A percentile compares a stretch with the other conserved stretches of the same genome.
phyloP scores from a whole-genome alignment of 2,797 vertebrate genomes.

The Helostoma temminkii region DNA sequence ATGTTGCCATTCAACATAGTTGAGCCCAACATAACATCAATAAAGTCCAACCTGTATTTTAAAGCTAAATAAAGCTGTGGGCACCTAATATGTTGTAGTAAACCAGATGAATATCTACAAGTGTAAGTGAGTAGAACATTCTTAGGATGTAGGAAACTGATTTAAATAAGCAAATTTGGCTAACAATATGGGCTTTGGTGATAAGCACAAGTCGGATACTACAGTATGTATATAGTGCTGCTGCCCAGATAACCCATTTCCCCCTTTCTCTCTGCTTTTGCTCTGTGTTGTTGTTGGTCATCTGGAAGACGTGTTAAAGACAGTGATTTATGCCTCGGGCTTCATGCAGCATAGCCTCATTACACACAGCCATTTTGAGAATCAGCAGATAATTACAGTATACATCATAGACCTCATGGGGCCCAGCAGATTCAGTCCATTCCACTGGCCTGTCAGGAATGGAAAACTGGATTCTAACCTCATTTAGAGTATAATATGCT shows the following conservation, averaged over 20 bases:
- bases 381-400: constrained; percentile 90
- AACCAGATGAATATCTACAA: constrained; percentile 40
- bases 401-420: constrained; percentile 85
- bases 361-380: constrained; percentile 87
- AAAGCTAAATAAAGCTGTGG: constrained; percentile 57
- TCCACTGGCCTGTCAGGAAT: constrained; percentile 72
- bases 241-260: constrained; percentile 65
- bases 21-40: constrained; percentile 63
- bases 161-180: constrained; percentile 57
- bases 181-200: constrained; percentile 71
- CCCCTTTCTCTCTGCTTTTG: constrained; percentile 58
- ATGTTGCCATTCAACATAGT: constrained; percentile 52
- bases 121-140: constrained; percentile 53
- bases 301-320: constrained; percentile 82
- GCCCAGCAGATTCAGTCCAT: constrained; percentile 73
- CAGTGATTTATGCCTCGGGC: constrained; percentile 86
- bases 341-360: constrained; percentile 85
- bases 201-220: constrained; percentile 65
- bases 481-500: constrained; percentile 44
- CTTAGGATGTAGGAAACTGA: constrained; percentile 54
- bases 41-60: constrained; percentile 60
- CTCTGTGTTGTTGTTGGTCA: constrained; percentile 80
- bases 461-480: constrained; percentile 59
- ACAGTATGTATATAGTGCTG: constrained; percentile 42
- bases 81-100: constrained; percentile 38